Percentiles rank a stretch among this genome's conserved stretches.
phyloP scores from a whole-genome alignment of 1,140 invertebrate genomes.

The Heterodera carotae region DNA sequence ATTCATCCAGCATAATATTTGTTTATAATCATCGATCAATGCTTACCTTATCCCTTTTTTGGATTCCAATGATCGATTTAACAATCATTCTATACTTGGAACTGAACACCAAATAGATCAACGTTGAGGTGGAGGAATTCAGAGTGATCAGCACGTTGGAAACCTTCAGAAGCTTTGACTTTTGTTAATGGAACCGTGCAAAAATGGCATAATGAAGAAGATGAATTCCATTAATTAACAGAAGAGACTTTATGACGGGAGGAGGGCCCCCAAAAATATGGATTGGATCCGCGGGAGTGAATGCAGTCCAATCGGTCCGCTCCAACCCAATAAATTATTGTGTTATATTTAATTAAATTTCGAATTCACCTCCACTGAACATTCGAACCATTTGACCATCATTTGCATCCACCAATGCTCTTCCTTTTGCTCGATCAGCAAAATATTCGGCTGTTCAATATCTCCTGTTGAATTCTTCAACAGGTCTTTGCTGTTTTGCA shows the following conservation, averaged over 20 bases:
- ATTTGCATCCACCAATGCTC: slow-evolving; percentile 14
- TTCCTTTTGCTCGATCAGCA: not conserved
- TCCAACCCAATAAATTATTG: no score
- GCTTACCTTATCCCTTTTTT: slow-evolving; percentile 50
- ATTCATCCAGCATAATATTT: no score
- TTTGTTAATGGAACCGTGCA: no score
- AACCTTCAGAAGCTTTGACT: slow-evolving; percentile 41
- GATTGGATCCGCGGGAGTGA: no score
- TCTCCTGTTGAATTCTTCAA: not conserved
- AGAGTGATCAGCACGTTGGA: slow-evolving; percentile 61
- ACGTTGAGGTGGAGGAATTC: slow-evolving; percentile 61
- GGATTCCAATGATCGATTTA: slow-evolving; percentile 57
- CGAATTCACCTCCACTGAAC: slow-evolving; percentile 29
- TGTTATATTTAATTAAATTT: no score
- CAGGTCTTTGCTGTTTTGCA: not conserved
- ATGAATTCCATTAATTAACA: no score
- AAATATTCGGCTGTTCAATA: slow-evolving; percentile 18
- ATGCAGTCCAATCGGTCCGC: no score
- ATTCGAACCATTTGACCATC: slow-evolving; percentile 38
- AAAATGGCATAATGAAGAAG: no score
- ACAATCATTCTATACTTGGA: slow-evolving; percentile 59
- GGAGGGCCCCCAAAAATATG: no score
- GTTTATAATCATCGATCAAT: no score
- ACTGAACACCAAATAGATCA: slow-evolving; percentile 60
- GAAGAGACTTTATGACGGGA: no score